Evolutionary conservation across 2,113 vertebrate genomes (phyloP), one percentile per base, ranked within the genome.

Genomic region (Dasypus novemcinctus): DNA sequence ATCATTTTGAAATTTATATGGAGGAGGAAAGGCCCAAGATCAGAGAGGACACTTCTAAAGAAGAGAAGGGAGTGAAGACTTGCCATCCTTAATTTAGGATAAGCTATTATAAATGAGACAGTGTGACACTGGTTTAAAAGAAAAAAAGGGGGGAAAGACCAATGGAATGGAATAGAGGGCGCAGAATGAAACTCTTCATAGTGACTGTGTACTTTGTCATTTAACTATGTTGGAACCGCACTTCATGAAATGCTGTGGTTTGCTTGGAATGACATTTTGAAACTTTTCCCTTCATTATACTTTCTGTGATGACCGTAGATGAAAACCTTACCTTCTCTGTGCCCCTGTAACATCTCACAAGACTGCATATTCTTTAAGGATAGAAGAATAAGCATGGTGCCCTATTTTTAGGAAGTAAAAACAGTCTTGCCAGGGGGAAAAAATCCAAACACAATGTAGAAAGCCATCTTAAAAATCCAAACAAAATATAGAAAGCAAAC

Each of bases 381-480:
- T 71, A n/a, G 27, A 83, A 85, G 25, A 29, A 5, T 68, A 68
- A 61, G 27, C 5, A 54, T 52, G 38, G 17, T 68, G 10, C 46
- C 63, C 92, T 52, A 31, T 69, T 92, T 82, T 27, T 71, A 78
- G 61, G 17, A 90, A 82, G 52, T 38, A 69, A 81, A 81, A 94
- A 59, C 36, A 92, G 25, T 76, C 29, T 33, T 80, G 17, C 38
- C 23, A 23, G 10, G 1, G 17, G 17, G 14, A 15, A 54, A 68
- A 92, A 75, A n/a, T 76, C 29, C 36, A 82, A 85, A 63, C 7
- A 71, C 21, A 86, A 33, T 14, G 36, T 68, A 69, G 76, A 74
- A 94, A 72, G 25, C n/a, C n/a, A n/a, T n/a, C n/a, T n/a, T n/a
- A n/a, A n/a, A n/a, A n/a, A n/a, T n/a, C n/a, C n/a, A n/a, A n/a